These are phyloP conservation scores for Scatophagus argus DNA, from an alignment of 2,113 vertebrate species.

Conservation along the genomic window DNA sequence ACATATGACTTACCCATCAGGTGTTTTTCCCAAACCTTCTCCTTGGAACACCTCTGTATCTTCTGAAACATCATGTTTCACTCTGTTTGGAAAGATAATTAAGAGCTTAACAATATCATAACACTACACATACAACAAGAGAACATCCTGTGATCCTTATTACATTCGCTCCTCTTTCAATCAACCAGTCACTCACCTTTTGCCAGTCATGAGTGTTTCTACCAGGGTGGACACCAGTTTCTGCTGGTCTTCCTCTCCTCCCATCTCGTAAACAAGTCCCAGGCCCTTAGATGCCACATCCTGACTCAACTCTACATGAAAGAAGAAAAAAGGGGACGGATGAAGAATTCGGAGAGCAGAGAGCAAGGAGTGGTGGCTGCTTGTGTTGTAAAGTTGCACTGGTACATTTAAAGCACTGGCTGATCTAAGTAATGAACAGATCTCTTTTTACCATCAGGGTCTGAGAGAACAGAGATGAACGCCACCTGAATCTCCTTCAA, in stretches of 20 bases:
- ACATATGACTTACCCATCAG: constrained; percentile 90
- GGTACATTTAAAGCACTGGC: background rate
- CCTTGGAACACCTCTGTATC: constrained; percentile 97
- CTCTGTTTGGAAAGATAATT: constrained; percentile 81
- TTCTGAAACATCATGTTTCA: constrained; percentile 91
- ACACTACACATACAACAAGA: background rate
- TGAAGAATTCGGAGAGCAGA: background rate
- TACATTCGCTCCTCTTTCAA: background rate
- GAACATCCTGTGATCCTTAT: background rate
- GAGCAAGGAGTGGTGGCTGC: background rate
- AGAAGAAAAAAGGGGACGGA: background rate
- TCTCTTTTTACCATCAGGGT: constrained; percentile 91
- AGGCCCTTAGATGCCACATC: constrained; percentile 98
- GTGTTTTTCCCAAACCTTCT: constrained; percentile 92
- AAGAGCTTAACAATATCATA: background rate
- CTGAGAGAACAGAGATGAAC: constrained; percentile 95
- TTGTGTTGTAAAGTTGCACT: background rate
- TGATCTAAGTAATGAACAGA: background rate
- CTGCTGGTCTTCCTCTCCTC: constrained; percentile 94
- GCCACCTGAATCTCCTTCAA: constrained; percentile 97
- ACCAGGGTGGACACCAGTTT: constrained; percentile 95
- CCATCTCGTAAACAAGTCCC: constrained; percentile 96
- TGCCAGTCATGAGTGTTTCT: constrained; percentile 98
- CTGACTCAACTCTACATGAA: constrained; percentile 91
- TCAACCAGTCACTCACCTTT: constrained; percentile 85